Evolutionary conservation across 2,888 invertebrate species (phyloP).

Genomic region (Dasypogon diadema): DNA sequence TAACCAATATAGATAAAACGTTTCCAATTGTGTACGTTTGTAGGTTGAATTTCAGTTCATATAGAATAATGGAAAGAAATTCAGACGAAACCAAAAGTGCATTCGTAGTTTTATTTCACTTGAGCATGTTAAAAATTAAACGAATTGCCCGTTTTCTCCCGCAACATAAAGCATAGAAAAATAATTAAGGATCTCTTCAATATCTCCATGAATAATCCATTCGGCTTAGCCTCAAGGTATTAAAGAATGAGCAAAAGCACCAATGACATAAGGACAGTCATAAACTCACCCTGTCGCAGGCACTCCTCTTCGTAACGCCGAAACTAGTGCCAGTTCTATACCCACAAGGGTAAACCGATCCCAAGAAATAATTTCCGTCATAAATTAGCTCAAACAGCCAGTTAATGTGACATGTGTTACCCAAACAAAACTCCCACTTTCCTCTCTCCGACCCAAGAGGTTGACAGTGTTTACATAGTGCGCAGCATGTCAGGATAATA

Average conservation of each 20-base stretch:
- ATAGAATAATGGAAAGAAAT: too few relatives aligned
- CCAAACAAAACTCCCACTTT: conserved; percentile 51
- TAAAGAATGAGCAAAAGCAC: not conserved
- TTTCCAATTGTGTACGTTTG: too few relatives aligned
- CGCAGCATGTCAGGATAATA: conserved; percentile 37
- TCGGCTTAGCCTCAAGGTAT: too few relatives aligned
- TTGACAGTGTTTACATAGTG: conserved; percentile 29
- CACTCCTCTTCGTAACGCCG: not conserved
- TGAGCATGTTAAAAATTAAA: too few relatives aligned
- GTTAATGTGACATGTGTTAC: conserved; percentile 50
- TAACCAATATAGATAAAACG: too few relatives aligned
- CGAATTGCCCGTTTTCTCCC: too few relatives aligned
- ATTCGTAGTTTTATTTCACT: too few relatives aligned
- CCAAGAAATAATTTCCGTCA: conserved; percentile 35
- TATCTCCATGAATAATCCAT: too few relatives aligned
- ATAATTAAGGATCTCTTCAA: too few relatives aligned
- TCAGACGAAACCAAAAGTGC: too few relatives aligned
- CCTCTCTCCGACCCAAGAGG: not conserved
- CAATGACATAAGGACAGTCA: not conserved
- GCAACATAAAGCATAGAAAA: too few relatives aligned
- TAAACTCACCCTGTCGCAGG: not conserved
- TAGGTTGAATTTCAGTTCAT: too few relatives aligned
- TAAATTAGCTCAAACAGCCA: conserved; percentile 38
- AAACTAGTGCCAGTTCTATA: not conserved
- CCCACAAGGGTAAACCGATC: conserved; percentile 35